These are phyloP conservation scores for Atrichornis clamosus DNA, from an alignment of 2,113 vertebrate species.

Conservation along the genomic window DNA sequence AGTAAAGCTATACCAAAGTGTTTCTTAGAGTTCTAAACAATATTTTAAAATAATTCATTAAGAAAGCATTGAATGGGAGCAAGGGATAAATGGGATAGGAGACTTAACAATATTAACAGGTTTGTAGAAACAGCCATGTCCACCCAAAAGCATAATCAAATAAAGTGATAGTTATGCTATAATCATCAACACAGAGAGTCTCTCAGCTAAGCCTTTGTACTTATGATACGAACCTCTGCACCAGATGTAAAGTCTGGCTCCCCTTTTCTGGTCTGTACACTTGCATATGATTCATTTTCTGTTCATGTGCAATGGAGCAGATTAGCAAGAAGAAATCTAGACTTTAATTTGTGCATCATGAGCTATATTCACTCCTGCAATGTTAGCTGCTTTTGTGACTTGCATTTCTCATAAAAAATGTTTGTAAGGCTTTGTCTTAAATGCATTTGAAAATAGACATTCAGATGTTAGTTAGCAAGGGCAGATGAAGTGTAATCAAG, in stretches of 20 bases:
- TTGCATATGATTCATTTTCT: not conserved
- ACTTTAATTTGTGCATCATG: not conserved
- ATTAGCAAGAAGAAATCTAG: not conserved
- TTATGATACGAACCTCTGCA: not conserved
- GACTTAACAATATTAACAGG: slow-evolving; percentile 52
- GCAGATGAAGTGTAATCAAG: not conserved
- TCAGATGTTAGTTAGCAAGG: not conserved
- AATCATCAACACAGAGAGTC: slow-evolving; percentile 29
- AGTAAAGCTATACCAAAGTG: slow-evolving; percentile 20
- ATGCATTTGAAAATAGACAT: not conserved
- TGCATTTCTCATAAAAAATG: not conserved
- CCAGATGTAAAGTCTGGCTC: slow-evolving; percentile 46
- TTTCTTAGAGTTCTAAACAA: slow-evolving; percentile 12
- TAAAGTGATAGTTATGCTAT: slow-evolving; percentile 22
- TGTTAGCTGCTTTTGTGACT: not conserved
- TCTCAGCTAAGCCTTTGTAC: not conserved
- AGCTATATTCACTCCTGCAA: not conserved
- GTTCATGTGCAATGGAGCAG: not conserved
- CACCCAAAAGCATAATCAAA: slow-evolving; percentile 44
- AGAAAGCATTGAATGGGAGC: slow-evolving; percentile 1
- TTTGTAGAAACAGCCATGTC: slow-evolving; percentile 13
- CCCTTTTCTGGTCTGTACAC: not conserved
- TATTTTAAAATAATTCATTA: slow-evolving; percentile 32
- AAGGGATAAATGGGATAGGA: slow-evolving; percentile 16
- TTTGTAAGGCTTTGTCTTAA: not conserved